These are phyloP conservation scores for Mus spretus DNA, from an alignment of 2,797 vertebrate species.

Conservation along the genomic window DNA sequence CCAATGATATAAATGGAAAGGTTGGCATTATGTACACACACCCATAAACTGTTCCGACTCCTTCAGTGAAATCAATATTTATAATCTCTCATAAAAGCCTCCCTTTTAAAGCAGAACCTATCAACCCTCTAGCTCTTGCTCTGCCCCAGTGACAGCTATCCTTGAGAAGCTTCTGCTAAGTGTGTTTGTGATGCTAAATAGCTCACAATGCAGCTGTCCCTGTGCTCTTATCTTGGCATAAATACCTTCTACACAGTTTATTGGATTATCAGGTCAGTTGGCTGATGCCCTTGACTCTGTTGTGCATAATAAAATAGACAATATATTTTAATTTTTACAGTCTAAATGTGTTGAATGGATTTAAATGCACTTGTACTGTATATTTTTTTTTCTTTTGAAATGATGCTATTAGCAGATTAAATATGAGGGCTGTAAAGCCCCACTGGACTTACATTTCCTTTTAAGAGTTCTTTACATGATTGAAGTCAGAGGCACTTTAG, in stretches of 20 bases:
- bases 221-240: slow-evolving; percentile 73
- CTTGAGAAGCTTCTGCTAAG: slow-evolving; percentile 73
- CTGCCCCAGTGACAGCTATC: slow-evolving; percentile 66
- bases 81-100: slow-evolving; percentile 70
- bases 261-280: slow-evolving; percentile 91
- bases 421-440: slow-evolving; percentile 80
- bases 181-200: slow-evolving; percentile 77
- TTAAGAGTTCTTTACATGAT: slow-evolving; percentile 82
- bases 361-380: slow-evolving; percentile 79
- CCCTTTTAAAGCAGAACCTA: slow-evolving; percentile 68
- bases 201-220: slow-evolving; percentile 50
- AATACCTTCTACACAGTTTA: slow-evolving; percentile 76
- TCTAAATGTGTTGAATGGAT: slow-evolving; percentile 72
- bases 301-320: slow-evolving; percentile 81
- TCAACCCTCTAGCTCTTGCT: slow-evolving; percentile 67
- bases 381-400: slow-evolving; percentile 84
- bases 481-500: slow-evolving; percentile 74
- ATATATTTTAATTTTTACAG: slow-evolving; percentile 81
- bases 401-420: slow-evolving; percentile 86
- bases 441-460: slow-evolving; percentile 83
- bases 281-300: slow-evolving; percentile 88
- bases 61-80: slow-evolving; percentile 76
- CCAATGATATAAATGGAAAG: slow-evolving; percentile 55
- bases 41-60: slow-evolving; percentile 71
- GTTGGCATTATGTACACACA: slow-evolving; percentile 49